Conservation (phyloP, 2,888 invertebrate species). For the Diabrotica balteata region DNA sequence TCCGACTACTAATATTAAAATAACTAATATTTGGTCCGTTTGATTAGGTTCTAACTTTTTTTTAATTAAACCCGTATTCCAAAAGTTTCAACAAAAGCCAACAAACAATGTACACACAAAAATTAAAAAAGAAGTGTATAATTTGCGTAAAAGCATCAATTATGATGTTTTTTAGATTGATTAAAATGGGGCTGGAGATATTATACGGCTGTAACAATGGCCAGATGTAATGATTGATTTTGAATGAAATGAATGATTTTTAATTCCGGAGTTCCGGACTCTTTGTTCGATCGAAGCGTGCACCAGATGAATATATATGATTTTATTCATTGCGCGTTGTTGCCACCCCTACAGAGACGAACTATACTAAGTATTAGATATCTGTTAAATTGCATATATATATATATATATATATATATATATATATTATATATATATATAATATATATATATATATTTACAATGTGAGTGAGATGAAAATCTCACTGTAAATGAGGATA, state of each 20-base stretch:
- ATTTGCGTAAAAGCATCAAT: slow-evolving; percentile 46
- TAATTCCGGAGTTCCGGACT: slow-evolving; percentile 56
- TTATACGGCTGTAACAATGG: slow-evolving; percentile 46
- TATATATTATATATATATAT: too few relatives aligned
- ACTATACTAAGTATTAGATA: neutral
- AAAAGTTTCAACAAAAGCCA: neutral
- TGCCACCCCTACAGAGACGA: slow-evolving; percentile 38
- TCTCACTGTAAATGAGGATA: too few relatives aligned
- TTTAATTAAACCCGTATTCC: too few relatives aligned
- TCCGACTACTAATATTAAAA: too few relatives aligned
- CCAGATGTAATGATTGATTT: slow-evolving; percentile 58
- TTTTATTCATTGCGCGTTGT: slow-evolving; percentile 59
- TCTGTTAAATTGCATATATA: too few relatives aligned
- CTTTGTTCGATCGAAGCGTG: slow-evolving; percentile 55
- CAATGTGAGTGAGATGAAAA: too few relatives aligned
- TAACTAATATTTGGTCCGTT: too few relatives aligned
- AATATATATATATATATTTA: too few relatives aligned
- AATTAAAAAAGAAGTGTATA: slow-evolving; percentile 24
- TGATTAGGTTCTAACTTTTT: too few relatives aligned
- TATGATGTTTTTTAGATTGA: slow-evolving; percentile 46
- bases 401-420: too few relatives aligned
- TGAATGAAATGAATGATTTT: slow-evolving; percentile 60
- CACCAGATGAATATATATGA: slow-evolving; percentile 58
- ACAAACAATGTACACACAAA: slow-evolving; percentile 10
- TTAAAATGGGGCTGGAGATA: slow-evolving; percentile 42